These are phyloP conservation scores for Falcunculus frontatus DNA, from an alignment of 2,113 vertebrate species.

Conservation along the genomic window DNA sequence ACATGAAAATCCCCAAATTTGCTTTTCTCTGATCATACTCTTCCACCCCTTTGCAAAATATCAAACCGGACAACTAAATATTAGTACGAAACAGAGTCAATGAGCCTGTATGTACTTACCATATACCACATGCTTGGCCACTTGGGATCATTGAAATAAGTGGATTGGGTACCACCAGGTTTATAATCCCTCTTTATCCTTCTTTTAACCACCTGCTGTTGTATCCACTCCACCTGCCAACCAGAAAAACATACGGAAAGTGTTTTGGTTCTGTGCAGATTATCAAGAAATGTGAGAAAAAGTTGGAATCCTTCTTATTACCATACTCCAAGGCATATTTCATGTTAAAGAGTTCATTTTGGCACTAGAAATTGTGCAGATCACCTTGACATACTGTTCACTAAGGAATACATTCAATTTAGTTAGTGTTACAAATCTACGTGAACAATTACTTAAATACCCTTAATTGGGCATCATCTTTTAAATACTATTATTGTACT, in stretches of 20 bases:
- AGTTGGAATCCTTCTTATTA: neutral
- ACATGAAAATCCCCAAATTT: neutral
- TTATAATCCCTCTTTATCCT: constrained; percentile 97
- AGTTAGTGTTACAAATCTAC: neutral
- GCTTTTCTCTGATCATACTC: neutral
- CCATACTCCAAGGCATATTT: neutral
- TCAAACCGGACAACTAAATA: neutral
- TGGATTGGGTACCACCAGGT: constrained; percentile 76
- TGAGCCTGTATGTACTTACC: constrained; percentile 77
- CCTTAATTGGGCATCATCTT: neutral
- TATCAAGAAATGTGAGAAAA: constrained; percentile 12
- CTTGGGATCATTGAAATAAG: constrained; percentile 96
- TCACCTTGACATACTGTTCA: neutral
- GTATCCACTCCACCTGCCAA: constrained; percentile 96
- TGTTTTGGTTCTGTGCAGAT: neutral
- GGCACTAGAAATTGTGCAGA: neutral
- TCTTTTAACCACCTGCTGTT: constrained; percentile 95
- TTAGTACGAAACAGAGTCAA: neutral
- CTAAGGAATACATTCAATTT: neutral
- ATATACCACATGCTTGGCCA: constrained; percentile 99
- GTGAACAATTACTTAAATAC: neutral
- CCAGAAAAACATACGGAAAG: constrained; percentile 47
- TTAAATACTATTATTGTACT: neutral
- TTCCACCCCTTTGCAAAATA: neutral
- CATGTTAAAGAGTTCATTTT: neutral